Percentiles rank a stretch among this genome's conserved stretches.
phyloP scores from a whole-genome alignment of 2,797 vertebrate genomes.

The Schizothorax lantsangensis region DNA sequence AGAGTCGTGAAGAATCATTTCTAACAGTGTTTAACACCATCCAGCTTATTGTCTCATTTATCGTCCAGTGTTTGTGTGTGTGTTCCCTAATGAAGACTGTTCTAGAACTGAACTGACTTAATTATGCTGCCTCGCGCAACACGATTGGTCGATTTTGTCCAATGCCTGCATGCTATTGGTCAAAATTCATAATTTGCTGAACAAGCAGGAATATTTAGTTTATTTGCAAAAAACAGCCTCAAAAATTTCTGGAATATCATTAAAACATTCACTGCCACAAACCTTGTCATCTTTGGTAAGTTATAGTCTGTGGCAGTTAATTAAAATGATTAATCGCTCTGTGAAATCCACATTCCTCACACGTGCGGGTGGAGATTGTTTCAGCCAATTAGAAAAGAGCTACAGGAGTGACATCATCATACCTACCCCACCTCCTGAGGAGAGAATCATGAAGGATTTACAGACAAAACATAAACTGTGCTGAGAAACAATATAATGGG shows the following conservation, averaged over 20 bases:
- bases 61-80: not conserved
- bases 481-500: not conserved
- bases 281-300: not conserved
- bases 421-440: not conserved
- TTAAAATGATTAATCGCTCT: not conserved
- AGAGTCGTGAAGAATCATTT: not conserved
- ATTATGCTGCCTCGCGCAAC: not conserved
- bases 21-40: not conserved
- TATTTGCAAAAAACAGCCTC: not conserved
- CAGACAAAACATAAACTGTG: not conserved
- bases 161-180: not conserved
- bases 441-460: not conserved
- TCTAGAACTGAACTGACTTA: not conserved
- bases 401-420: not conserved
- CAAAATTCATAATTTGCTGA: not conserved
- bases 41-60: not conserved
- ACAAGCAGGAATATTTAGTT: not conserved
- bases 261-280: not conserved
- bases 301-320: not conserved
- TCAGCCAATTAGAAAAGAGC: not conserved
- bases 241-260: not conserved
- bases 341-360: not conserved
- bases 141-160: not conserved
- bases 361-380: not conserved
- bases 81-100: not conserved